Percentiles rank a stretch among this genome's conserved stretches.
Evolutionary conservation across 1,140 invertebrate species (phyloP).

Genomic region (Drosophila watanabei): DNA sequence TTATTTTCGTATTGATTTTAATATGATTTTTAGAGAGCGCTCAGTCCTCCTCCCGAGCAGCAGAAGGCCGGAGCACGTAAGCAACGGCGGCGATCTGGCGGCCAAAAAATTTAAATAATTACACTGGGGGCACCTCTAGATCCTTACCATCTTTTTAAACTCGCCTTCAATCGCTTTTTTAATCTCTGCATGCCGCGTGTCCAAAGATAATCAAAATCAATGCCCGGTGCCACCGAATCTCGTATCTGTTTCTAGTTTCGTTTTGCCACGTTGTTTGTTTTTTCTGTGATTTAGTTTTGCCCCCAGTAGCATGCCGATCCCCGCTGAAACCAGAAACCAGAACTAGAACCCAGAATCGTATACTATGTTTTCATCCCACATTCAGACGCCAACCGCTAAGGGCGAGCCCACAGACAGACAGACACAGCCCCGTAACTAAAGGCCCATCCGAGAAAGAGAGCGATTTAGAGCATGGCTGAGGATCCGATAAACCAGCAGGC

Average conservation of each 20-base stretch:
- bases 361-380: constrained; percentile 33
- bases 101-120: constrained; percentile 8
- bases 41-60: constrained; percentile 56
- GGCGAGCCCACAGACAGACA: constrained; percentile 25
- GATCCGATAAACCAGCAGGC: constrained; percentile 77
- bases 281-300: constrained; percentile 43
- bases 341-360: constrained; percentile 15
- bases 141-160: background rate
- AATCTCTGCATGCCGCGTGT: constrained; percentile 45
- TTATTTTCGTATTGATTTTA: constrained; percentile 61
- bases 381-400: constrained; percentile 50
- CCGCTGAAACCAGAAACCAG: background rate
- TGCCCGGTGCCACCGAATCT: background rate
- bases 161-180: background rate
- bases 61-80: constrained; percentile 50
- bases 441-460: background rate
- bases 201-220: constrained; percentile 24
- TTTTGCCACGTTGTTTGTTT: constrained; percentile 50
- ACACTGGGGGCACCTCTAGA: constrained; percentile 8
- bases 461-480: constrained; percentile 79
- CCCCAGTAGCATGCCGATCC: constrained; percentile 41
- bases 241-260: constrained; percentile 25
- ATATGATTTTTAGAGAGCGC: constrained; percentile 42
- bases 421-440: too few species aligned
- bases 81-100: constrained; percentile 12